phyloP scores from a whole-genome alignment of 1,140 invertebrate genomes.

The Melanaphis sacchari region DNA sequence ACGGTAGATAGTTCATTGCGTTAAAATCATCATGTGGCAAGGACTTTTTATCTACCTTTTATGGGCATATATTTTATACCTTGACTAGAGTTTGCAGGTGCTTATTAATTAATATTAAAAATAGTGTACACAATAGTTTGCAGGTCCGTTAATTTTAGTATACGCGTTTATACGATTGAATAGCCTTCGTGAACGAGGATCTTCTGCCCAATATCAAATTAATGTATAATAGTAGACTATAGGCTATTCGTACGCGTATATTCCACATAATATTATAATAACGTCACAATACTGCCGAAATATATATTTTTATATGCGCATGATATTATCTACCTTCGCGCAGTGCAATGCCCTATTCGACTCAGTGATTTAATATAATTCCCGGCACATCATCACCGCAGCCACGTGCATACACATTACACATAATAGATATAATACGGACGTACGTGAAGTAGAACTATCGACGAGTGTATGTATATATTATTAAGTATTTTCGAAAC shows the following conservation, averaged over 20 bases:
- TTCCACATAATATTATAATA: not conserved
- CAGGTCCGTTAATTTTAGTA: not conserved
- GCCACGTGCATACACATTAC: not conserved
- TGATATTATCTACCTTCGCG: not conserved
- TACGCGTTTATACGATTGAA: not conserved
- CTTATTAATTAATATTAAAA: not conserved
- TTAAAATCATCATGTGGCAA: not conserved
- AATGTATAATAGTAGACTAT: not conserved
- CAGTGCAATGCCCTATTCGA: conserved; percentile 49
- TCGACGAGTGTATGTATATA: not conserved
- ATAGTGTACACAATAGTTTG: not conserved
- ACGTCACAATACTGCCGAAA: not conserved
- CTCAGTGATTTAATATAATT: conserved; percentile 42
- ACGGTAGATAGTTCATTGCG: not conserved
- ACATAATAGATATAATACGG: not conserved
- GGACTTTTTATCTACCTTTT: not conserved
- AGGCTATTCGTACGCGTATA: not conserved
- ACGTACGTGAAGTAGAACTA: not conserved
- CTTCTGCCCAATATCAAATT: not conserved
- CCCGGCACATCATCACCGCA: not conserved
- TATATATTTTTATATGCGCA: not conserved
- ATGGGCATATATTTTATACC: not conserved
- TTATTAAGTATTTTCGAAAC: conserved; percentile 1
- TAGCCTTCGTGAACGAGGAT: not conserved
- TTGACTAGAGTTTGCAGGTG: not conserved